A percentile compares a stretch with the other conserved stretches of the same genome.
These are phyloP conservation scores for Notarius lentiginosus DNA, from an alignment of 2,113 vertebrate genomes.

Conservation along the genomic window DNA sequence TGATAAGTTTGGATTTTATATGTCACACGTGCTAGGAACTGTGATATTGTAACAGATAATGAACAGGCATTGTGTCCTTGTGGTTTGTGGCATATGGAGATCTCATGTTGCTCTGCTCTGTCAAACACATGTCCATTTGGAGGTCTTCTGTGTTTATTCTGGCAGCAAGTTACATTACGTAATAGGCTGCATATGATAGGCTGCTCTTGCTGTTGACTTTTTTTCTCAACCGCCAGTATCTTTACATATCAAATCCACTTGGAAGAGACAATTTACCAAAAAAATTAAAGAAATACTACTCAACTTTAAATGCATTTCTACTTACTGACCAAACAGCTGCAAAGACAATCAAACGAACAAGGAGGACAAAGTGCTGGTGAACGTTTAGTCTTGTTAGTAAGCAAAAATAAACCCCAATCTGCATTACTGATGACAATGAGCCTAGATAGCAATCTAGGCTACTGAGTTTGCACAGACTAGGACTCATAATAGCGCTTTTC, in stretches of 20 bases:
- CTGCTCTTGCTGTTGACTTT: neutral
- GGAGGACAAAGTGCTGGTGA: neutral
- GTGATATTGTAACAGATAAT: neutral
- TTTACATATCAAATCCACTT: conserved; percentile 10
- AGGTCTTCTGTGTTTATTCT: neutral
- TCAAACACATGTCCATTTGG: conserved; percentile 36
- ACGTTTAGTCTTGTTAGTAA: no score
- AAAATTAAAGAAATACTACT: neutral
- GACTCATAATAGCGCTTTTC: neutral
- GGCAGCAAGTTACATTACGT: neutral
- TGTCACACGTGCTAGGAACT: neutral
- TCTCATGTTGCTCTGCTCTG: neutral
- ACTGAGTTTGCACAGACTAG: neutral
- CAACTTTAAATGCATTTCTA: neutral
- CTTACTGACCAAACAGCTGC: neutral
- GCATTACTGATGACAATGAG: neutral
- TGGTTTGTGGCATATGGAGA: neutral
- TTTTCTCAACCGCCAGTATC: neutral
- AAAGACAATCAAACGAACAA: neutral
- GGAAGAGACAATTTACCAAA: neutral
- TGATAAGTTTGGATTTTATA: neutral
- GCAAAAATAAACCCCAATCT: neutral
- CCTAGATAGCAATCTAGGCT: neutral
- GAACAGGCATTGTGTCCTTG: neutral
- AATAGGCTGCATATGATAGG: neutral